A percentile compares a stretch with the other conserved stretches of the same genome.
Evolutionary conservation across 1,140 invertebrate genomes (phyloP).

Genomic region (Ceratina japonica): DNA sequence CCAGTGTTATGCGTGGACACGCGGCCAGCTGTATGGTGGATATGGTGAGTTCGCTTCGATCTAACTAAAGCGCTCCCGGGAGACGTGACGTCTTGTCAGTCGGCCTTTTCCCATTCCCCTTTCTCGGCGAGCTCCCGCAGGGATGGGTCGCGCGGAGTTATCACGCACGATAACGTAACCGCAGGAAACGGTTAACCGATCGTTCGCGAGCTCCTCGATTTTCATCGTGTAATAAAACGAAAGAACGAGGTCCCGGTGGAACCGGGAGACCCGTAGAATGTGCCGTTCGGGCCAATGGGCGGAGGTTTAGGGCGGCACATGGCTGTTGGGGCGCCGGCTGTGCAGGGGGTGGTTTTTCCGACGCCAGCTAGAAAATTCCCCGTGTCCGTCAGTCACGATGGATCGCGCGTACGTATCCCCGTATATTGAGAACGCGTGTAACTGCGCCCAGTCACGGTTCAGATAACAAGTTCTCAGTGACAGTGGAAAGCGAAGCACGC

Average conservation of each 20-base stretch:
- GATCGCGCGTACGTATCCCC: not conserved
- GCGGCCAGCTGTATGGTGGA: constrained; percentile 53
- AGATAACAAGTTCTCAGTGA: constrained; percentile 41
- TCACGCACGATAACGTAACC: constrained; percentile 44
- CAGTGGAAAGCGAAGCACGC: constrained; percentile 39
- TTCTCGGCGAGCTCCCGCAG: constrained; percentile 34
- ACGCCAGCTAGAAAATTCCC: constrained; percentile 34
- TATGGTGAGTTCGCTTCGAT: constrained; percentile 58
- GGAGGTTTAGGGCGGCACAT: constrained; percentile 63
- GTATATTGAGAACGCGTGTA: constrained; percentile 13
- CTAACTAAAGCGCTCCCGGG: constrained; percentile 48
- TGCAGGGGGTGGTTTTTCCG: constrained; percentile 59
- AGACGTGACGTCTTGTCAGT: constrained; percentile 57
- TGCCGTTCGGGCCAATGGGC: constrained; percentile 49
- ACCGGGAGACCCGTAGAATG: constrained; percentile 18
- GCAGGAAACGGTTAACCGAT: not conserved
- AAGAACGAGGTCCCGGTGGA: not conserved
- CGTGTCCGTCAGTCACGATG: constrained; percentile 12
- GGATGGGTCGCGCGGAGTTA: constrained; percentile 47
- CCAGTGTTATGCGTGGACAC: constrained; percentile 53
- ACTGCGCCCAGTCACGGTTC: constrained; percentile 38
- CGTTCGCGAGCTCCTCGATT: not conserved
- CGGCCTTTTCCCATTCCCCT: constrained; percentile 43
- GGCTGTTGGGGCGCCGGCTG: constrained; percentile 59
- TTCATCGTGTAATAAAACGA: constrained; percentile 2